phyloP scores from a whole-genome alignment of 2,797 vertebrate genomes.

The Enoplosus armatus region DNA sequence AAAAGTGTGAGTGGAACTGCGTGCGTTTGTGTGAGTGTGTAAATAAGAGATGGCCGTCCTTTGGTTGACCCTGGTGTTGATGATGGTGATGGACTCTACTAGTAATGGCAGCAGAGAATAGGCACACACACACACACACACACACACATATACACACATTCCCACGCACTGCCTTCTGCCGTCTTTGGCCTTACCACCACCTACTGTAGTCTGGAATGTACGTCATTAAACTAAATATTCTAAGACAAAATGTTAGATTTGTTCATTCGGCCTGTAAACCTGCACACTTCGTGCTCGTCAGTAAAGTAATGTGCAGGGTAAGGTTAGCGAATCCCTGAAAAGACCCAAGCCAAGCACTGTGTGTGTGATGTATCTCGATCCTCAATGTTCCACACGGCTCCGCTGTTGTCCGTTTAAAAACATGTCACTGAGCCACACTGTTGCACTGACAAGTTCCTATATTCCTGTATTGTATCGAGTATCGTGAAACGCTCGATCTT shows the following conservation, averaged over 20 bases:
- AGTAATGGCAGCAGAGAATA: conserved; percentile 19
- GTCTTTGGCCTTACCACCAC: background rate
- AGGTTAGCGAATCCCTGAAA: background rate
- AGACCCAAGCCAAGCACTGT: background rate
- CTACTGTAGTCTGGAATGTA: background rate
- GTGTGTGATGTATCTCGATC: background rate
- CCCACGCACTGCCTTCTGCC: background rate
- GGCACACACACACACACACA: conserved; percentile 7
- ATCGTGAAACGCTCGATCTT: too few species aligned
- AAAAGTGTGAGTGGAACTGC: background rate
- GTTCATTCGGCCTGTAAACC: too few species aligned
- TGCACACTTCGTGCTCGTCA: background rate
- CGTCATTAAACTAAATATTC: background rate
- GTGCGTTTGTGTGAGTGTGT: conserved; percentile 5
- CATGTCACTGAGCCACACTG: too few species aligned
- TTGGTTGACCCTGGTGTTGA: conserved; percentile 51
- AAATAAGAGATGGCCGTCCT: conserved; percentile 44
- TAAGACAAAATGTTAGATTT: background rate
- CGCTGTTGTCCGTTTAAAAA: background rate
- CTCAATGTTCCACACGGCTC: background rate
- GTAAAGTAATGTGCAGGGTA: background rate
- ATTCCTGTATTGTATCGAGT: background rate
- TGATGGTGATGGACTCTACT: conserved; percentile 42
- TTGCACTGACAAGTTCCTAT: background rate
- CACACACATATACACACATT: background rate